Conservation (phyloP, 2,113 vertebrate genomes). For the Cyprinodon brontotheroides region DNA sequence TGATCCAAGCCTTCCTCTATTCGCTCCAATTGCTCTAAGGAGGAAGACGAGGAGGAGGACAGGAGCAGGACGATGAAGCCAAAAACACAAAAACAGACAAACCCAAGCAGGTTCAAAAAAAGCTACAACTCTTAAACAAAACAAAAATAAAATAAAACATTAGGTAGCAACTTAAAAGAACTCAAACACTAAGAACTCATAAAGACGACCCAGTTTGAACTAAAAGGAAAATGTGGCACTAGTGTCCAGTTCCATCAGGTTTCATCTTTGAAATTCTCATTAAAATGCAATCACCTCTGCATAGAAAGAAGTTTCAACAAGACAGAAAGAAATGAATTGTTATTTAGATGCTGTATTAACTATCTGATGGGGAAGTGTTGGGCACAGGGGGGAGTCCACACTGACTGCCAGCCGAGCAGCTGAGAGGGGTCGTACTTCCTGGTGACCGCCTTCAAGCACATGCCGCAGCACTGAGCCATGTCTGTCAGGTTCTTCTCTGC, state of each 20-base stretch:
- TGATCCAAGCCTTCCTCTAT: slow-evolving; percentile 84
- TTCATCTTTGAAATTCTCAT: background rate
- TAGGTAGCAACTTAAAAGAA: background rate
- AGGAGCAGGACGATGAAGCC: background rate
- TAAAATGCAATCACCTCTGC: background rate
- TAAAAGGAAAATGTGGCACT: background rate
- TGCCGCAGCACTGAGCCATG: slow-evolving; percentile 67
- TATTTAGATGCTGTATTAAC: background rate
- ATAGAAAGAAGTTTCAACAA: background rate
- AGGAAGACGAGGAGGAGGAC: background rate
- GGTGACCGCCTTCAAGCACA: too few relatives aligned
- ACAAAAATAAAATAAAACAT: background rate
- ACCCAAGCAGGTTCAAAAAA: slow-evolving; percentile 1
- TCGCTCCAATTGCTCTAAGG: slow-evolving; percentile 83
- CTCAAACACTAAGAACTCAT: background rate
- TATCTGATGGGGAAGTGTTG: slow-evolving; percentile 44
- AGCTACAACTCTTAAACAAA: slow-evolving; percentile 1
- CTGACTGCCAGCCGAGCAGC: background rate
- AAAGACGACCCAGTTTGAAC: background rate
- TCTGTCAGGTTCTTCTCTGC: slow-evolving; percentile 71
- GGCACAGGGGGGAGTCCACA: background rate
- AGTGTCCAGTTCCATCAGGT: slow-evolving; percentile 37
- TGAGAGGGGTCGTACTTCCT: slow-evolving; percentile 53
- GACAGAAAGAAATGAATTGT: background rate
- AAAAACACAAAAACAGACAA: slow-evolving; percentile 5